phyloP scores from a whole-genome alignment of 2,888 invertebrate species.

The Troides helena region DNA sequence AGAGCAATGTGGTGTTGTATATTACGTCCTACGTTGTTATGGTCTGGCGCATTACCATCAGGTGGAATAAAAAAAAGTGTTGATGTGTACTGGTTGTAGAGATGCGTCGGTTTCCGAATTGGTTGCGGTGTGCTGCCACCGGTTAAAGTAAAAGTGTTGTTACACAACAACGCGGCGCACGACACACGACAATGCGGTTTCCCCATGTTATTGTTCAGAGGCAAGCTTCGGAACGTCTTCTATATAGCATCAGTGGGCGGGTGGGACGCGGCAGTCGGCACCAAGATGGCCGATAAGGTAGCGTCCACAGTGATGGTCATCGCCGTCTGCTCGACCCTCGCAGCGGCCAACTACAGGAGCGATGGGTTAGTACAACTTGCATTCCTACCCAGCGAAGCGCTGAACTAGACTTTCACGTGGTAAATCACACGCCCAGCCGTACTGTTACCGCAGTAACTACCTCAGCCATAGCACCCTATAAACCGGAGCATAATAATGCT shows the following conservation, averaged over 20 bases:
- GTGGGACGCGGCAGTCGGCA: constrained; percentile 54
- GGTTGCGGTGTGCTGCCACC: constrained; percentile 24
- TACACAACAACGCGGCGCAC: constrained; percentile 47
- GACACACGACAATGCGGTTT: constrained; percentile 62
- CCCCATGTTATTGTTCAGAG: constrained; percentile 70
- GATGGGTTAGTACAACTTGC: constrained; percentile 59
- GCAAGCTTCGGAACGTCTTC: constrained; percentile 66
- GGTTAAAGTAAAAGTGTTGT: constrained; percentile 46
- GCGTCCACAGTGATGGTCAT: constrained; percentile 36
- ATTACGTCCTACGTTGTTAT: no score
- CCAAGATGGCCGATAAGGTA: constrained; percentile 54
- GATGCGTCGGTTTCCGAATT: no score
- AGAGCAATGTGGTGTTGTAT: no score
- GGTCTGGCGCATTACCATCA: no score
- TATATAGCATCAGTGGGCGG: constrained; percentile 65
- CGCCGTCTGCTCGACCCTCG: constrained; percentile 39
- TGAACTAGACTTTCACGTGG: no score
- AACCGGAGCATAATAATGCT: no score
- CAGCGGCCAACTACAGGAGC: constrained; percentile 54
- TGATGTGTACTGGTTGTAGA: no score
- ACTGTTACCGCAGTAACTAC: no score
- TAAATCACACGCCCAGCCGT: no score
- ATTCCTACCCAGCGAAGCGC: no score
- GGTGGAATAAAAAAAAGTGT: no score
- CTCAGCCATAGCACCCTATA: no score